These are phyloP conservation scores for Drosophila limbata DNA, from an alignment of 2,888 invertebrate genomes.

Conservation along the genomic window DNA sequence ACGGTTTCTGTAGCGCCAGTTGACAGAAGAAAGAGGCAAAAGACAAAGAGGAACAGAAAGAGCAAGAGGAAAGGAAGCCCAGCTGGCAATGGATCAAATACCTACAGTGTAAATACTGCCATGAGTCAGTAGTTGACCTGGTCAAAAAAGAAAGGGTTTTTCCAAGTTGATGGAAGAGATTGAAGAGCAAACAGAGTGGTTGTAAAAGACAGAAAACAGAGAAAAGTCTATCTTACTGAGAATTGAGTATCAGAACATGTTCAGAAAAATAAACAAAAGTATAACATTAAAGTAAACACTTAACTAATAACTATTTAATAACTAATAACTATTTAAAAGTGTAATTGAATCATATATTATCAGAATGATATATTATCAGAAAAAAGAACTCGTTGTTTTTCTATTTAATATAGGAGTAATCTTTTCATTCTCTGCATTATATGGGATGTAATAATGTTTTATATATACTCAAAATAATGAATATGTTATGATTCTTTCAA, in stretches of 20 bases:
- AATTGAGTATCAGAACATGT: not conserved
- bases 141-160: slow-evolving; percentile 20
- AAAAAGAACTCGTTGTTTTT: too few species aligned
- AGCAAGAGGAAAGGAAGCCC: slow-evolving; percentile 24
- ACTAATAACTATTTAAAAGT: too few species aligned
- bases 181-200: not conserved
- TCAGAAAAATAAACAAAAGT: not conserved
- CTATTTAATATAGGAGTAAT: too few species aligned
- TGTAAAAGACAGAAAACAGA: not conserved
- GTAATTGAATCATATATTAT: too few species aligned
- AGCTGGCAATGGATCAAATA: slow-evolving; percentile 51
- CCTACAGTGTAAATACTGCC: slow-evolving; percentile 32
- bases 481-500: too few species aligned
- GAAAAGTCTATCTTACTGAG: not conserved
- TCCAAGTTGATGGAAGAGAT: not conserved
- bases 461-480: too few species aligned
- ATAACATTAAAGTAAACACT: not conserved
- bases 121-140: slow-evolving; percentile 45
- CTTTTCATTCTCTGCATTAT: too few species aligned
- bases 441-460: too few species aligned
- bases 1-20: slow-evolving; percentile 67
- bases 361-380: too few species aligned
- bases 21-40: slow-evolving; percentile 51
- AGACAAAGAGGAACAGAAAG: not conserved
- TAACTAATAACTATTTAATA: not conserved